phyloP scores from a whole-genome alignment of 2,113 vertebrate species.

The Aptenodytes forsteri region DNA sequence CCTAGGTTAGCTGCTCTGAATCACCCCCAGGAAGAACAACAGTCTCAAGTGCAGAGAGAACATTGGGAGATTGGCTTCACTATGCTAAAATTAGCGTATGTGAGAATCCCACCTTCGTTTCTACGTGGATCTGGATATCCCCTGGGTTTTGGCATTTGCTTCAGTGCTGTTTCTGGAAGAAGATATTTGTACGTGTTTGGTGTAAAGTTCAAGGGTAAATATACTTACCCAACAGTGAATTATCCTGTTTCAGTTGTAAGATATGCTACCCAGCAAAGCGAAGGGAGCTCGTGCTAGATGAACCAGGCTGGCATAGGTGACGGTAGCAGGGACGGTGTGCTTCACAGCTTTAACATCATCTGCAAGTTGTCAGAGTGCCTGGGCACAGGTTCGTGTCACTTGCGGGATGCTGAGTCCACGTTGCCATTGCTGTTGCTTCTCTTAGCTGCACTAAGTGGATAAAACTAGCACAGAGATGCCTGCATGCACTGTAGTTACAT shows the following conservation, averaged over 20 bases:
- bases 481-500: accelerated
- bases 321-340: accelerated
- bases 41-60: background rate
- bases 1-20: background rate
- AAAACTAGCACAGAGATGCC: background rate
- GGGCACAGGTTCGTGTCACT: accelerated
- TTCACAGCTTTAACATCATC: background rate
- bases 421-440: accelerated
- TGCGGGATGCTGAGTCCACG: accelerated
- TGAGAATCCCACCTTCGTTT: background rate
- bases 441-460: background rate
- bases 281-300: accelerated
- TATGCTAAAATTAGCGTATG: accelerated
- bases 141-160: background rate
- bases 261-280: background rate
- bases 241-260: background rate
- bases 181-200: background rate
- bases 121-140: background rate
- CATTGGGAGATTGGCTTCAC: background rate
- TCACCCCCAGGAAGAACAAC: background rate
- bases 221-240: background rate
- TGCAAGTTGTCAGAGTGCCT: background rate
- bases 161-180: background rate
- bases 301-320: background rate
- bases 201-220: background rate